A percentile compares a stretch with the other conserved stretches of the same genome.
Conservation (phyloP, 2,888 invertebrate species). For the Zootermopsis nevadensis region DNA sequence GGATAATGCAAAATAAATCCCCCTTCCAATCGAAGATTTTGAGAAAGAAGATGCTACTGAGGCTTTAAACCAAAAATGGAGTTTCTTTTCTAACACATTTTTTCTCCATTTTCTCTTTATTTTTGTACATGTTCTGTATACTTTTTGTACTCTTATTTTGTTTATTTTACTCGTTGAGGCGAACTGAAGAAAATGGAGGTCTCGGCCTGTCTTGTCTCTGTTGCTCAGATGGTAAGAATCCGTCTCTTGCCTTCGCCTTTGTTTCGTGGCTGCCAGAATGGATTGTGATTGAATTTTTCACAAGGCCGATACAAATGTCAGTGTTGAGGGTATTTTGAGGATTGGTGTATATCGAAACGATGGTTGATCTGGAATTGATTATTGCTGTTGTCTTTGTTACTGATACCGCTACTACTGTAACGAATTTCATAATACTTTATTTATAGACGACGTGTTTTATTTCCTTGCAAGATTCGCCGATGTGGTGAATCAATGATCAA, state of each 20-base stretch:
- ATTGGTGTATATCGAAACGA: not conserved
- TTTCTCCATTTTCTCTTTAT: not conserved
- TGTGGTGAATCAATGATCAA: not conserved
- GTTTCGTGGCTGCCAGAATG: slow-evolving; percentile 25
- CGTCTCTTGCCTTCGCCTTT: not conserved
- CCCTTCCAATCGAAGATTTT: slow-evolving; percentile 34
- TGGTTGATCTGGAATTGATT: slow-evolving; percentile 33
- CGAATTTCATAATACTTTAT: not conserved
- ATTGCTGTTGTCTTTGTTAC: not conserved
- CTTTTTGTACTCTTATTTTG: slow-evolving; percentile 11
- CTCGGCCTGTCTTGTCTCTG: not conserved
- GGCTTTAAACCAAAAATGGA: slow-evolving; percentile 27
- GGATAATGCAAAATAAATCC: slow-evolving; percentile 35
- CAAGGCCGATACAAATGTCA: slow-evolving; percentile 28
- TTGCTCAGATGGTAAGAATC: not conserved
- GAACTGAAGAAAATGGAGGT: slow-evolving; percentile 5
- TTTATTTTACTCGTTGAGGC: not conserved
- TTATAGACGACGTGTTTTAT: not conserved
- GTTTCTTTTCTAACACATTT: slow-evolving; percentile 2
- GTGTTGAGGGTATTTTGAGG: slow-evolving; percentile 1
- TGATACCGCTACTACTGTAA: not conserved
- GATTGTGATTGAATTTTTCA: slow-evolving; percentile 40
- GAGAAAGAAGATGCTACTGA: not conserved
- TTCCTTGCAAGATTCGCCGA: not conserved
- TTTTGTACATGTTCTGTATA: not conserved